A percentile compares a stretch with the other conserved stretches of the same genome.
Conservation (phyloP, 2,113 vertebrate genomes). For the Coturnix japonica region DNA sequence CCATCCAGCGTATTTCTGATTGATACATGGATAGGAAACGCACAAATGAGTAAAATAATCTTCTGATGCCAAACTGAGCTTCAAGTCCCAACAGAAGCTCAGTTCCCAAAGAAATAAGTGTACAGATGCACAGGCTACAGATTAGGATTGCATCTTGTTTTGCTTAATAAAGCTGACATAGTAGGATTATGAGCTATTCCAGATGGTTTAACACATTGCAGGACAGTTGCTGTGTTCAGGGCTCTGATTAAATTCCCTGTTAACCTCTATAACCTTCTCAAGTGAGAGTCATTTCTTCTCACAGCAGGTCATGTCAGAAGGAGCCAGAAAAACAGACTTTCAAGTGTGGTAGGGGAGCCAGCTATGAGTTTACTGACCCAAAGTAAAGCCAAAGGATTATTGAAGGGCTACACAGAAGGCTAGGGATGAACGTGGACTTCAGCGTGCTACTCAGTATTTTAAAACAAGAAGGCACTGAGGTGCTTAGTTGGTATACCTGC, state of each 20-base stretch:
- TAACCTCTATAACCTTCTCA: conserved; percentile 56
- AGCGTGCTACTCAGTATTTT: neutral
- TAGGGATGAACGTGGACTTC: neutral
- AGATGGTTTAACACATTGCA: conserved; percentile 57
- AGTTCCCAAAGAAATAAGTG: neutral
- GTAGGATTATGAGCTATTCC: conserved; percentile 59
- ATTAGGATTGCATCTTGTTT: conserved; percentile 50
- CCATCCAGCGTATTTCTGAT: neutral
- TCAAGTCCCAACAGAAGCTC: neutral
- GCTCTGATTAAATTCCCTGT: conserved; percentile 56
- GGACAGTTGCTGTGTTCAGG: neutral
- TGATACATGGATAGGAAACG: neutral
- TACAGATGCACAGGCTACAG: conserved; percentile 23
- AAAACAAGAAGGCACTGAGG: neutral
- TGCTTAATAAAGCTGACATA: conserved; percentile 48
- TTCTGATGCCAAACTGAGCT: neutral
- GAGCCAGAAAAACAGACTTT: neutral
- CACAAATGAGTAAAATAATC: neutral
- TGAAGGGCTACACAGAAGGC: neutral
- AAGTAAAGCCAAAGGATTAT: neutral
- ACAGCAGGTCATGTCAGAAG: conserved; percentile 17
- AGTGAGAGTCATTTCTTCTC: conserved; percentile 48
- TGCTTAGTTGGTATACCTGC: neutral
- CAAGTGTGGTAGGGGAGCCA: neutral
- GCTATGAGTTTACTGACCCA: neutral